A percentile compares a stretch with the other conserved stretches of the same genome.
Evolutionary conservation across 2,888 invertebrate genomes (phyloP).

Genomic region (Sesia apiformis): DNA sequence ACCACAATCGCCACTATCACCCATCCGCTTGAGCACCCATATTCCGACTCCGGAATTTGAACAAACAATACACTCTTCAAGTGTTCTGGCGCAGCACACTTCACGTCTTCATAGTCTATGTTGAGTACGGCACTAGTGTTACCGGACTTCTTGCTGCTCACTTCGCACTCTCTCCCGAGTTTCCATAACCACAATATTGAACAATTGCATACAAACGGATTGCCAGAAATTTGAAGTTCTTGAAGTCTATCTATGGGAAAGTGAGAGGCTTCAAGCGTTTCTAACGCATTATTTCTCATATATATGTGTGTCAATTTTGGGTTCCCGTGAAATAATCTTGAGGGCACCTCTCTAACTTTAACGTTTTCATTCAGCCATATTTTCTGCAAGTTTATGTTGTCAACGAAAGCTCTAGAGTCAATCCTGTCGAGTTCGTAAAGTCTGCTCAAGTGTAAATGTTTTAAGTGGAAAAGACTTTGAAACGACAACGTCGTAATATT

Average conservation of each 20-base stretch:
- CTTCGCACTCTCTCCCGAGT: slow-evolving; percentile 66
- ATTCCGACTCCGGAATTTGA: slow-evolving; percentile 76
- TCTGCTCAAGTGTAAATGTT: slow-evolving; percentile 81
- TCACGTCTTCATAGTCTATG: slow-evolving; percentile 74
- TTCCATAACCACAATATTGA: slow-evolving; percentile 91
- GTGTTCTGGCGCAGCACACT: slow-evolving; percentile 75
- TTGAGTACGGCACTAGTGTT: slow-evolving; percentile 53
- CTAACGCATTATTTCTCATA: slow-evolving; percentile 83
- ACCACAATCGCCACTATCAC: slow-evolving; percentile 71
- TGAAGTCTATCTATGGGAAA: slow-evolving; percentile 87
- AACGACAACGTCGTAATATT: slow-evolving; percentile 85
- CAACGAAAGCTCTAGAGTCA: slow-evolving; percentile 86
- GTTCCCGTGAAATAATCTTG: slow-evolving; percentile 88
- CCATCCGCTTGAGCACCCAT: slow-evolving; percentile 77
- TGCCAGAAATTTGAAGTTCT: slow-evolving; percentile 84
- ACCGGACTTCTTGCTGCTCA: slow-evolving; percentile 43
- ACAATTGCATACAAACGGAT: slow-evolving; percentile 90
- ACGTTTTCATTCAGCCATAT: slow-evolving; percentile 87
- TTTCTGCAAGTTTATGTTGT: slow-evolving; percentile 87
- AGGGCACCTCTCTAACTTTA: slow-evolving; percentile 82
- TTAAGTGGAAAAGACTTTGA: slow-evolving; percentile 87
- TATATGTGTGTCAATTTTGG: slow-evolving; percentile 84
- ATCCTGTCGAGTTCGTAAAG: slow-evolving; percentile 79
- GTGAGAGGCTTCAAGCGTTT: slow-evolving; percentile 84
- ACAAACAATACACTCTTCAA: slow-evolving; percentile 67